A percentile compares a stretch with the other conserved stretches of the same genome.
phyloP scores from a whole-genome alignment of 2,113 vertebrate genomes.

The Sylvia atricapilla region DNA sequence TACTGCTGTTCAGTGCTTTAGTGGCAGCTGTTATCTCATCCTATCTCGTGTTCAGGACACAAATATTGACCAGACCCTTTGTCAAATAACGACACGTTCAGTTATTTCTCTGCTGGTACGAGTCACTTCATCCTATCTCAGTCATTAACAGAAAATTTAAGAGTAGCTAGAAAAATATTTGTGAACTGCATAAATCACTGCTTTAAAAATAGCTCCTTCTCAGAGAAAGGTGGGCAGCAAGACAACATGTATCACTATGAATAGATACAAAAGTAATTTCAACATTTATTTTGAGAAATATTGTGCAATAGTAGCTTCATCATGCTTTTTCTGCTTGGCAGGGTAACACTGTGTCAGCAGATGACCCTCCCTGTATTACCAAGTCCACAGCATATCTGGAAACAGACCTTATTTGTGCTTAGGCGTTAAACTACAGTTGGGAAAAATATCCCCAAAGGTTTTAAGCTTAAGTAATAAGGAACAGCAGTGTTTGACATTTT shows the following conservation, averaged over 20 bases:
- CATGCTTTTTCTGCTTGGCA: conserved; percentile 44
- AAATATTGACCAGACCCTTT: not conserved
- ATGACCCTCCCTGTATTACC: conserved; percentile 45
- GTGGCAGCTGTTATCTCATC: not conserved
- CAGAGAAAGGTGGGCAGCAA: not conserved
- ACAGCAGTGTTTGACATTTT: not conserved
- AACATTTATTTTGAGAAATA: conserved; percentile 45
- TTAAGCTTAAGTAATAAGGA: conserved; percentile 30
- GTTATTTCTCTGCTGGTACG: not conserved
- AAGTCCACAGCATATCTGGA: conserved; percentile 26
- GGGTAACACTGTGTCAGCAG: not conserved
- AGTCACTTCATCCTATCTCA: not conserved
- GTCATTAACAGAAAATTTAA: not conserved
- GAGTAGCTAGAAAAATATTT: conserved; percentile 38
- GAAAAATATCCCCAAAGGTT: conserved; percentile 51
- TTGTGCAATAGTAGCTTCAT: conserved; percentile 53
- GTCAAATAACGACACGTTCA: not conserved
- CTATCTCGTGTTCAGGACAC: not conserved
- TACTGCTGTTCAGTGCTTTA: not conserved
- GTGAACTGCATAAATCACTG: not conserved
- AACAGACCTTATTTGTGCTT: conserved; percentile 28
- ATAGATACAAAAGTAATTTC: conserved; percentile 45
- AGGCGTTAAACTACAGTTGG: not conserved
- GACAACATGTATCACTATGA: conserved; percentile 27
- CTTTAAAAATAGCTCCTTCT: conserved; percentile 51